These are phyloP conservation scores for Plotosus lineatus DNA, from an alignment of 2,113 vertebrate genomes.

Conservation along the genomic window DNA sequence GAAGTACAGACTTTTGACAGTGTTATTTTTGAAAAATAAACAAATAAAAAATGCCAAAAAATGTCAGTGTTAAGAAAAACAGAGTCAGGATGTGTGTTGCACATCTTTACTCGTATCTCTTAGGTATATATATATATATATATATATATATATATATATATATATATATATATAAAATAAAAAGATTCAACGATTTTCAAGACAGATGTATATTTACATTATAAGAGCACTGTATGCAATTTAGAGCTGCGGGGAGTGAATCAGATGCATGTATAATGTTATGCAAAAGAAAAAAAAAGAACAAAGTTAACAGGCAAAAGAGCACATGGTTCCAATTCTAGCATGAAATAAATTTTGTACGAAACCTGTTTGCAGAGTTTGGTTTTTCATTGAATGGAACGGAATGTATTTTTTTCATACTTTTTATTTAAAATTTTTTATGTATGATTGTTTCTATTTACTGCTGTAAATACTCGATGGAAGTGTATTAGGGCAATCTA, in stretches of 20 bases:
- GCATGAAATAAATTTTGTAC: conserved; percentile 97
- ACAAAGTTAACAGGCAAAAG: conserved; percentile 52
- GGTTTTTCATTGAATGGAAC: conserved; percentile 42
- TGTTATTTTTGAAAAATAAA: conserved; percentile 71
- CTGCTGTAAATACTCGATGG: too few species aligned
- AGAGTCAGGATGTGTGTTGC: conserved; percentile 35
- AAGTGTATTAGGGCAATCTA: too few species aligned
- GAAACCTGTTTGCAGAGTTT: conserved; percentile 54
- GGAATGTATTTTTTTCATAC: conserved; percentile 18
- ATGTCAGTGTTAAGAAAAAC: conserved; percentile 24
- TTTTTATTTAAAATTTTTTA: conserved; percentile 35
- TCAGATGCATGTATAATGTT: conserved; percentile 88
- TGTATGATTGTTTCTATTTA: too few species aligned
- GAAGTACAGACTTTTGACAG: conserved; percentile 74
- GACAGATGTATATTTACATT: conserved; percentile 73
- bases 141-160: too few species aligned
- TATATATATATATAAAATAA: too few species aligned
- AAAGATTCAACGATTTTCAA: too few species aligned
- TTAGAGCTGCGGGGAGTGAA: conserved; percentile 75
- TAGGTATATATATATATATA: too few species aligned
- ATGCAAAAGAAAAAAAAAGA: conserved; percentile 74
- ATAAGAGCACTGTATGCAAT: conserved; percentile 84
- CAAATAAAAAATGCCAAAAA: conserved; percentile 44
- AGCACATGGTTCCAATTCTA: conserved; percentile 69
- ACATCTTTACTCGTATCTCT: conserved; percentile 40